phyloP scores from a whole-genome alignment of 2,888 invertebrate species.

The Drosophila antonietae region DNA sequence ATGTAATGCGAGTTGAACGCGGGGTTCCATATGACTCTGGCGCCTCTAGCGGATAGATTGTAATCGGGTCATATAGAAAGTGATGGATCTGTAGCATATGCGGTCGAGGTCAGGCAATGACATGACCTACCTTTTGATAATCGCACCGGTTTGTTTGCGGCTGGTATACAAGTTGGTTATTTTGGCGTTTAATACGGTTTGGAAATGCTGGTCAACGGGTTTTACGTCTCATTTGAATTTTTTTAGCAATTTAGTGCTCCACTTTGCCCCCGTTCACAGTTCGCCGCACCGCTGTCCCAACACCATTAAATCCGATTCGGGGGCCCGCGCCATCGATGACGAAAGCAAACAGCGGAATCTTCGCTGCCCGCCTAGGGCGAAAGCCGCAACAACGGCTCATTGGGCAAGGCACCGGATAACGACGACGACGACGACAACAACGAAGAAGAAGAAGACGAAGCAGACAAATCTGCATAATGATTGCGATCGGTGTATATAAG shows the following conservation, averaged over 20 bases:
- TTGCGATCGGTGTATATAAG: slow-evolving; percentile 56
- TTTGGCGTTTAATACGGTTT: slow-evolving; percentile 10
- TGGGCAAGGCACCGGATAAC: slow-evolving; percentile 54
- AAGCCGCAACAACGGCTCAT: slow-evolving; percentile 50
- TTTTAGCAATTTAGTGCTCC: slow-evolving; percentile 36
- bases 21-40: background rate
- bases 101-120: slow-evolving; percentile 38
- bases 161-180: background rate
- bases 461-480: slow-evolving; percentile 30
- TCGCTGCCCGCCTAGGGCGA: slow-evolving; percentile 40
- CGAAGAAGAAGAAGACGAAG: background rate
- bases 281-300: background rate
- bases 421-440: background rate
- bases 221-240: slow-evolving; percentile 56
- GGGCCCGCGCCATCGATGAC: slow-evolving; percentile 61
- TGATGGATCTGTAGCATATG: slow-evolving; percentile 21
- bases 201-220: slow-evolving; percentile 45
- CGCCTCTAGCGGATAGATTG: background rate
- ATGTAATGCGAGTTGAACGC: background rate
- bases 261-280: slow-evolving; percentile 3
- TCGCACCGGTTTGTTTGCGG: slow-evolving; percentile 23
- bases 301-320: slow-evolving; percentile 10
- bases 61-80: slow-evolving; percentile 41
- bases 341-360: slow-evolving; percentile 50
- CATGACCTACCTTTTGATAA: slow-evolving; percentile 46